These are phyloP conservation scores for Diabrotica virgifera DNA, from an alignment of 1,140 invertebrate genomes.

Conservation along the genomic window DNA sequence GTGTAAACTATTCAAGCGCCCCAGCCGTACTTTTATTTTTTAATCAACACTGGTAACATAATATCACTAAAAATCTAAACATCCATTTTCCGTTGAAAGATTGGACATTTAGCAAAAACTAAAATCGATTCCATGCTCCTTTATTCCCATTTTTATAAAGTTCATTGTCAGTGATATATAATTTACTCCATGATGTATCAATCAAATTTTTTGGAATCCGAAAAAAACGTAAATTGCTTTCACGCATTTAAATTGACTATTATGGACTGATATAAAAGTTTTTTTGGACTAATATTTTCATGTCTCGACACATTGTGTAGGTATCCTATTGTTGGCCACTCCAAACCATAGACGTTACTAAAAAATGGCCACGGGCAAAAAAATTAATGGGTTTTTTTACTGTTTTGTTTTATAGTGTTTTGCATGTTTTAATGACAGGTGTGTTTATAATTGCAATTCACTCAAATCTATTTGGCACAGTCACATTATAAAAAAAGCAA, in stretches of 20 bases:
- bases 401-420: no score
- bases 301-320: background rate
- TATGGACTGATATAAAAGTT: background rate
- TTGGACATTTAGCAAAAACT: background rate
- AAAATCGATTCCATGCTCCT: background rate
- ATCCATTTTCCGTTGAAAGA: background rate
- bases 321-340: background rate
- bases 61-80: no score
- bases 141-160: background rate
- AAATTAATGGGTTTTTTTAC: no score
- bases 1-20: no score
- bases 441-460: no score
- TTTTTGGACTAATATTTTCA: background rate
- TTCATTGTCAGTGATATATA: background rate
- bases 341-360: background rate
- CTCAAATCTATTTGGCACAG: no score
- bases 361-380: no score
- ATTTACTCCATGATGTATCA: slow-evolving; percentile 2
- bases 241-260: slow-evolving; percentile 2
- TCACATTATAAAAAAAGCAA: no score
- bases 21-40: no score
- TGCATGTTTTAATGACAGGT: no score
- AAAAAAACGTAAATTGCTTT: slow-evolving; percentile 1
- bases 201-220: background rate
- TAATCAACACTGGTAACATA: no score